Conservation (phyloP, 2,113 vertebrate species). For the Melanocharis versteri region DNA sequence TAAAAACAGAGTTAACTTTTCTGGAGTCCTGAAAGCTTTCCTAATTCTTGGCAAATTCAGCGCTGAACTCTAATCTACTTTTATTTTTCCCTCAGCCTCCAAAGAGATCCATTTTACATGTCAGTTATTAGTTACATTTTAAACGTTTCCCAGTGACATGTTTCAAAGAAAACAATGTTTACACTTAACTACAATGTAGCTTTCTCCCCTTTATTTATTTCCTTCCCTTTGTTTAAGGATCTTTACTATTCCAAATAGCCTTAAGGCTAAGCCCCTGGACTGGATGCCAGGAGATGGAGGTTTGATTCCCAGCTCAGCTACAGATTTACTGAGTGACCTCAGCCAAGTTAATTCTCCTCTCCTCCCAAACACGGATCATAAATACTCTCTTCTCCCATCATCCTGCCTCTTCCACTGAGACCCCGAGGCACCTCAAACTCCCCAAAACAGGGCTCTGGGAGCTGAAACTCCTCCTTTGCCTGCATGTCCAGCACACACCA, state of each 20-base stretch:
- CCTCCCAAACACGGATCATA: neutral
- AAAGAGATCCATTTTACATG: neutral
- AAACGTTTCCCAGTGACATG: neutral
- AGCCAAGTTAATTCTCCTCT: neutral
- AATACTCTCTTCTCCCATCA: neutral
- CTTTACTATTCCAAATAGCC: neutral
- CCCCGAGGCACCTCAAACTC: neutral
- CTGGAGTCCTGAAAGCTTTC: neutral
- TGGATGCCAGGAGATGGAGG: neutral
- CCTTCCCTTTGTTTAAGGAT: neutral
- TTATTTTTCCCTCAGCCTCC: neutral
- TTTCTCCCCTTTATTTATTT: neutral
- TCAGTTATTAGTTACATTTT: neutral
- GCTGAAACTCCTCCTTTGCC: neutral
- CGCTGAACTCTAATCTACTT: neutral
- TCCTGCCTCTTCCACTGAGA: neutral
- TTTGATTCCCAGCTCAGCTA: slow-evolving; percentile 10
- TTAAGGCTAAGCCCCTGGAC: neutral
- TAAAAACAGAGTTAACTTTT: neutral
- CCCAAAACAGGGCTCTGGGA: neutral
- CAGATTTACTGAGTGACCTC: slow-evolving; percentile 11
- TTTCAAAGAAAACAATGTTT: neutral
- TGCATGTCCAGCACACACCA: rapidly evolving
- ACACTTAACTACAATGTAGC: neutral
- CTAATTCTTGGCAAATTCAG: neutral